Conservation (phyloP, 2,888 invertebrate species). For the Ryuthela nishihirai region DNA sequence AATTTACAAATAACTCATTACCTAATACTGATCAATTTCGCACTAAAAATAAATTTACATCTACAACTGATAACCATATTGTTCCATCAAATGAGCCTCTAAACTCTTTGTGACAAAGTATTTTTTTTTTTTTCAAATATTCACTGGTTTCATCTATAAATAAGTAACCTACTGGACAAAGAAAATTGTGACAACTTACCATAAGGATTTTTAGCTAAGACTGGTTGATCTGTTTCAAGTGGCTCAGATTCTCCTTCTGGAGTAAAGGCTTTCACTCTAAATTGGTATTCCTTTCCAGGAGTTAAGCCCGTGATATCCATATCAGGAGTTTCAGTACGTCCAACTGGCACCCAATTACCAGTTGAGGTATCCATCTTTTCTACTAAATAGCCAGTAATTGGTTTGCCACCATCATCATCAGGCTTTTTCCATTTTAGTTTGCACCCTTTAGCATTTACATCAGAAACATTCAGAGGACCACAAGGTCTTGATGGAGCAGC, state of each 20-base stretch:
- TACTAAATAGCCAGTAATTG: constrained; percentile 82
- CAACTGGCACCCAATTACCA: constrained; percentile 90
- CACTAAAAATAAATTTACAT: too few species aligned
- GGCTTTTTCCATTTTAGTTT: constrained; percentile 91
- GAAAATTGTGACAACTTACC: too few species aligned
- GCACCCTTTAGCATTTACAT: constrained; percentile 83
- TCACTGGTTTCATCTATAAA: too few species aligned
- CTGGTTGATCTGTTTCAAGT: constrained; percentile 78
- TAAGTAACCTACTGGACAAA: too few species aligned
- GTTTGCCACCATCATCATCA: constrained; percentile 75
- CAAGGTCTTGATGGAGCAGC: constrained; percentile 79
- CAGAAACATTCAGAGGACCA: constrained; percentile 82
- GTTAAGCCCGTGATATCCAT: constrained; percentile 55
- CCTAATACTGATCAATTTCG: too few species aligned
- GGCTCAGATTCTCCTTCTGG: constrained; percentile 72
- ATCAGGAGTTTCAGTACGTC: constrained; percentile 61
- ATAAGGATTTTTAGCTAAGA: constrained; percentile 95
- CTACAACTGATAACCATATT: too few species aligned
- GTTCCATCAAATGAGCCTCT: too few species aligned
- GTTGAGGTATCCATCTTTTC: constrained; percentile 90
- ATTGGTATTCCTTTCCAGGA: constrained; percentile 57
- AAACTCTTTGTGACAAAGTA: too few species aligned
- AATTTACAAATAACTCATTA: too few species aligned
- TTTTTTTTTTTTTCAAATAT: too few species aligned
- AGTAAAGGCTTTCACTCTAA: constrained; percentile 58